Evolutionary conservation across 2,113 vertebrate species (phyloP), one percentile per base, ranked within the genome.

Genomic region (Ovis canadensis): DNA sequence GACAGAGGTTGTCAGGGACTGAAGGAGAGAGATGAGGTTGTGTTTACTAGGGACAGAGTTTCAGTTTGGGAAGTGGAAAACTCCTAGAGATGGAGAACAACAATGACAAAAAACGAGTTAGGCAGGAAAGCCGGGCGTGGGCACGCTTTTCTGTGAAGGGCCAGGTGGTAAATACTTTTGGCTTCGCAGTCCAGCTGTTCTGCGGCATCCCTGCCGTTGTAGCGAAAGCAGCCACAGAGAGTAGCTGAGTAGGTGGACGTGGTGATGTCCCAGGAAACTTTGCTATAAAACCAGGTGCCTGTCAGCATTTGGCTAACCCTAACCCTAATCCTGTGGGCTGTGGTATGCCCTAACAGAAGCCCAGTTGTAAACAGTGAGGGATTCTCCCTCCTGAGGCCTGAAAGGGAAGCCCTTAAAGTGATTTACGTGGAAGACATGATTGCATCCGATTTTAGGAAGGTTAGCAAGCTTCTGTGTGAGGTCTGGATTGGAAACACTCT

Each of bases 101-200:
- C 29, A 55, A 81, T 21, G 48, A 36, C 19, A 29, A n/a, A 8
- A 36, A 82, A 48, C 5, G 3, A 52, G 78, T 13, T 17, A 45
- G 40, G 12, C 17, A 52, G n/a, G 43, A 67, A 50, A 40, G 50
- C 40, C 1, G 0, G 27, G 43, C 15, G 5, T 77, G 40, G 21
- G 55, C 48, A 52, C 1, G 23, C 33, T 43, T 77, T 33, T 81
- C 48, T 74, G 31, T 85, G 6, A 31, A 60, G 64, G 43, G 25
- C 77, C 43, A 33, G 50, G 80, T 1, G 6, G 36, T 62, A 7
- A 88, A 57, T 59, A 33, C 19, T 78, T 84, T 45, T 13, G n/a
- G 31, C n/a, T 71, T 16, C 5, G 6, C 0, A 4, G n/a, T 13
- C 21, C 5, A 6, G 40, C 11, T 1, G 5, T 11, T n/a, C 33